Evolutionary conservation across 2,888 invertebrate genomes (phyloP).

Genomic region (Uropetala carovei): DNA sequence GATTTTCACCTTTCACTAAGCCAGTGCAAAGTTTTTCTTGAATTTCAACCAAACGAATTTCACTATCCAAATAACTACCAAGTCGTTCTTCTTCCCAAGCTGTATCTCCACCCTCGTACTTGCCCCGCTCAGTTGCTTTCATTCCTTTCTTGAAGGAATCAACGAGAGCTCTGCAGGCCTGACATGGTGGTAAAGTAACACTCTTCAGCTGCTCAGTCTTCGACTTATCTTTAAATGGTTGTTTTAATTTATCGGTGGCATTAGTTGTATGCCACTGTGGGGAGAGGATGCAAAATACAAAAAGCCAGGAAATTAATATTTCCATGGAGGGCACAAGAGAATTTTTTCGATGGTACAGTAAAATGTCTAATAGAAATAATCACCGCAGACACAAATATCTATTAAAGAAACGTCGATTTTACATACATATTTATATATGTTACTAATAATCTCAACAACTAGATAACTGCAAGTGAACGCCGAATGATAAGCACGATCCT

Average conservation of each 20-base stretch:
- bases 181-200: slow-evolving; percentile 84
- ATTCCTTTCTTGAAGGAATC: slow-evolving; percentile 84
- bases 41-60: slow-evolving; percentile 93
- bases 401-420: too few species aligned
- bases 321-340: slow-evolving; percentile 11
- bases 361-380: too few species aligned
- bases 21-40: slow-evolving; percentile 92
- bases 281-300: slow-evolving; percentile 13
- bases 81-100: slow-evolving; percentile 95
- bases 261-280: not conserved
- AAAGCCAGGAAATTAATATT: not conserved
- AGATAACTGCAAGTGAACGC: too few species aligned
- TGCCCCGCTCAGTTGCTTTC: slow-evolving; percentile 84
- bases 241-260: not conserved
- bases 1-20: slow-evolving; percentile 81
- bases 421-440: too few species aligned
- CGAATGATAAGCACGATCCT: too few species aligned
- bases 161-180: slow-evolving; percentile 84
- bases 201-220: slow-evolving; percentile 36
- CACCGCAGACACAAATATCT: too few species aligned
- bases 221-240: not conserved
- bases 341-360: not conserved
- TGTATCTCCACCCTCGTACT: slow-evolving; percentile 95
- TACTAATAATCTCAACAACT: too few species aligned
- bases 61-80: slow-evolving; percentile 89